Evolutionary conservation across 2,888 invertebrate genomes (phyloP), one percentile per base, ranked within the genome.

Genomic region (Caenorhabditis imperialis): DNA sequence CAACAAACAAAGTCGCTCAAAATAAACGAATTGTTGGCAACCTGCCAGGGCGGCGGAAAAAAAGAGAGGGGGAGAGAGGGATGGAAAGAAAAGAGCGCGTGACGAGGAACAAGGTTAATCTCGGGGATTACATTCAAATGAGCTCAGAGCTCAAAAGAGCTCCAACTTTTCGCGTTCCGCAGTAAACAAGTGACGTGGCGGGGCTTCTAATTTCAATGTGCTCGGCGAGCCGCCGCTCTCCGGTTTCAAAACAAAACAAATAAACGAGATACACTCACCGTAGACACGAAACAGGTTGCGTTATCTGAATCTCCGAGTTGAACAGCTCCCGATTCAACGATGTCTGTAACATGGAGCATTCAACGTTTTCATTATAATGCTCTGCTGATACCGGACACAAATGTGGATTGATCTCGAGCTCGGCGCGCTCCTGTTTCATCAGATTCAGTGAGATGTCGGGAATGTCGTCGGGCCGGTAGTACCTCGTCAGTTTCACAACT

Each of bases 391-490:
- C 74, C 37, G 61, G 69, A 51, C 74, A 70, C 53, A 75, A 33
- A 45, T 69, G 57, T 14, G 62, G 70, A 27, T 62, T 50, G 37
- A 77, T 73, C 25, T 77, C 65, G 48, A 77, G 51, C 42, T 77
- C 70, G n/a, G 61, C 77, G 37, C 78, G 45, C 40, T 79, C 81
- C 48, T 81, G 81, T 48, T 75, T 73, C 55, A 86, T 81, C 45
- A 86, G 61, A 22, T 74, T 79, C 22, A 81, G 70, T 10, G 81
- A 81, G 38, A 85, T 60, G 70, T 91, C 90, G n/a, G 91, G 91
- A 38, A 91, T 90, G 85, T 91, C 91, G 62, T 89, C 90, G 30
- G 90, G 89, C 40, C 91, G 88, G 85, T 90, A 91, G 84, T 90
- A 91, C 89, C 91, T 91, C 84, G 90, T 90, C 65, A 91, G 90